Base-by-base conservation (phyloP, 2,797 vertebrate genomes). In the Botia almorhae region DNA sequence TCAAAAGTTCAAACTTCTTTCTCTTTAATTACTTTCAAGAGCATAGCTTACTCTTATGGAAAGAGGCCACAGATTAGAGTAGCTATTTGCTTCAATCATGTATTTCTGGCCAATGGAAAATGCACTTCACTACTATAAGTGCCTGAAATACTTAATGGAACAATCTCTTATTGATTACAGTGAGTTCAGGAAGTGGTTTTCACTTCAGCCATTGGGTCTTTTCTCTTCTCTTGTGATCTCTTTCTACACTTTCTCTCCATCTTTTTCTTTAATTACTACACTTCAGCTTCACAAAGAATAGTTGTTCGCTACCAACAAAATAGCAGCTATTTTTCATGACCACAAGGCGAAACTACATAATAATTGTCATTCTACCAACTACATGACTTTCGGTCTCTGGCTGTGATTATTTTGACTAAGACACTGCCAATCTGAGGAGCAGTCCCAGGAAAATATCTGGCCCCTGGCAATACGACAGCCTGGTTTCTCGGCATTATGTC, bases 371-470 rank as follows among this genome's bases (percentile, higher is more conserved):
- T 33, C 64, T 73, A 56, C 13, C 68, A 80, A 80, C 80, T 65
- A 77, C 72, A 84, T 63, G 70, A 77, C 72, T 69, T 63, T 81
- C 55, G 68, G 69, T 69, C 78, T 71, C 77, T 80, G 80, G 82
- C 81, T 82, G 76, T 82, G 69, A 84, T 86, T 84, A 82, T 80
- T 82, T 82, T 80, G 56, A 76, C 56, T 70, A 61, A 85, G 64
- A 55, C 14, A 58, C 58, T 68, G 73, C 68, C 76, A 56, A 76
- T 80, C 63, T 65, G 80, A 82, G 82, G 50, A 61, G 50, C 63
- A 7, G 51, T 63, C 77, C 48, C 43, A 50, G 39, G 65, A 17
- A 14, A 75, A 80, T 69, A 83, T 74, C 64, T 43, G 65, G 51
- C 82, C 79, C 69, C 76, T 71, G 69, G 69, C 21, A 26, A n/a